Base-by-base conservation (phyloP, 2,113 vertebrate species). In the Anarrhichthys ocellatus region DNA sequence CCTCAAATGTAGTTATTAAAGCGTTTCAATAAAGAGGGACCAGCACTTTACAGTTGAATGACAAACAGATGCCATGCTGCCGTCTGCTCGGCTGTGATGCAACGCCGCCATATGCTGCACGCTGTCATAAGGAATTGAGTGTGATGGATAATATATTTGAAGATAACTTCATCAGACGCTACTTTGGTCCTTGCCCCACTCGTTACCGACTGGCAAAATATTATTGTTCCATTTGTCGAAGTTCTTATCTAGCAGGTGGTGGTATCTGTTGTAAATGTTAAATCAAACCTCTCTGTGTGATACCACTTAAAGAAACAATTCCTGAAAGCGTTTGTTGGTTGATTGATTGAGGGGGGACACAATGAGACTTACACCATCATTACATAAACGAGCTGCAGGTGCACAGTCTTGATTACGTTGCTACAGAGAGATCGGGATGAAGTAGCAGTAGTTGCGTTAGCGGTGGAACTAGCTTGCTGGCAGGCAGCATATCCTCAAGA, bases 351-450 rank as follows among this genome's bases (percentile, higher is more conserved):
- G 29, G 81, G 18, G 38, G 29, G 52, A 20, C 34, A 56, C 2
- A 40, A 46, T 4, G 7, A 24, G 20, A 85, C 18, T 11, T 10
- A 64, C 40, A 17, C 46, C 27, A 65, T 82, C 64, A 87, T 89
- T 84, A 84, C 42, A 38, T 80, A 80, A 89, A 87, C 84, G 78
- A 86, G 78, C 90, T 84, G 77, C 83, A 86, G 90, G 87, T 93
- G 91, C 82, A 65, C 2, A 20, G 58, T 27, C 32, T 34, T 54
- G 63, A 70, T 71, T 46, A 38, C 74, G 56, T 42, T 44, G 70
- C 54, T 58, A 44, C 69, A 66, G 64, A 80, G 75, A 79, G 64
- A 74, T 36, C 27, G 34, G 36, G 46, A 69, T 82, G 78, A 82
- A 82, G 85, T 66, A 63, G 70, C 78, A 69, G 46, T 82, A 69